These are phyloP conservation scores for Reticulitermes lucifugus DNA, from an alignment of 2,888 invertebrate genomes.

Conservation along the genomic window DNA sequence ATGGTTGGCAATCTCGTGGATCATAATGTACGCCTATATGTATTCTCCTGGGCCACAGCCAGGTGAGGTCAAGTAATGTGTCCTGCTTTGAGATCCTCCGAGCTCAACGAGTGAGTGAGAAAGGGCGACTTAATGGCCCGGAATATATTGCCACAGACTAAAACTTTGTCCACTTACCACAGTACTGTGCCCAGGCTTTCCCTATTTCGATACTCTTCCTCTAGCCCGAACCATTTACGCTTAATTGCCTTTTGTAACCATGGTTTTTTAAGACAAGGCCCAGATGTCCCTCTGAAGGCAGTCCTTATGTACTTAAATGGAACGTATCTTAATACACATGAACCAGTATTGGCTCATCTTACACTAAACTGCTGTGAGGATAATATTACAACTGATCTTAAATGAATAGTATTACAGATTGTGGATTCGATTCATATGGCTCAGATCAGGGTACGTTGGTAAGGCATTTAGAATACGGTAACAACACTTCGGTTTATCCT, in stretches of 20 bases:
- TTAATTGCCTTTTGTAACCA: slow-evolving; percentile 48
- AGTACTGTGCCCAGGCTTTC: slow-evolving; percentile 8
- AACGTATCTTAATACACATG: not conserved
- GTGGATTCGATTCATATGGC: too few species aligned
- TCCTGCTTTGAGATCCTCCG: slow-evolving; percentile 34
- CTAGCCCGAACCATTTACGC: slow-evolving; percentile 51
- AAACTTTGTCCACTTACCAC: slow-evolving; percentile 52
- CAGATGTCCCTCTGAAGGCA: not conserved
- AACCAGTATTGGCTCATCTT: not conserved
- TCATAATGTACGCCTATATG: slow-evolving; percentile 40
- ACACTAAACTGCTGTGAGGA: not conserved
- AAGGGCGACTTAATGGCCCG: slow-evolving; percentile 50
- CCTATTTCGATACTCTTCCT: slow-evolving; percentile 40
- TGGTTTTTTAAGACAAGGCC: slow-evolving; percentile 46
- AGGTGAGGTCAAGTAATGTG: slow-evolving; percentile 49
- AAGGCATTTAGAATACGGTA: too few species aligned
- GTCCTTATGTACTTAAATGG: not conserved
- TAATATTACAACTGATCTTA: too few species aligned
- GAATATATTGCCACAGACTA: slow-evolving; percentile 53
- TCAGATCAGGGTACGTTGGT: too few species aligned
- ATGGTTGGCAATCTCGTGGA: not conserved
- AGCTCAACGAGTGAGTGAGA: slow-evolving; percentile 26
- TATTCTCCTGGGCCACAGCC: slow-evolving; percentile 44
- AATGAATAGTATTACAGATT: too few species aligned
- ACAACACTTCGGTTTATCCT: too few species aligned